These are phyloP conservation scores for Drosophila mojavensis DNA, from an alignment of 1,140 invertebrate species.

Conservation along the genomic window DNA sequence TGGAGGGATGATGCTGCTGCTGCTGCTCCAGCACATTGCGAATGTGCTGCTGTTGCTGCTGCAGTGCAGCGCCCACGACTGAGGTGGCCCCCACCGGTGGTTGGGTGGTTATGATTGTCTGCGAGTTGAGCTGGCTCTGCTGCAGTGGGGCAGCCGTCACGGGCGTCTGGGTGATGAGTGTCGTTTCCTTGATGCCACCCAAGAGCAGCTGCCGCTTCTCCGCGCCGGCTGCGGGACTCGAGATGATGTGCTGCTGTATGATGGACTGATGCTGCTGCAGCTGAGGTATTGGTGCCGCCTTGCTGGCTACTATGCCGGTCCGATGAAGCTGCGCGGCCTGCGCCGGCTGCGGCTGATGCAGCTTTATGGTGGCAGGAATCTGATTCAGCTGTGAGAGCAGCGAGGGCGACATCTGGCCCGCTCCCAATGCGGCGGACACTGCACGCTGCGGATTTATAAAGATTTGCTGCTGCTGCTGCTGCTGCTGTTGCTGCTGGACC, in stretches of 20 bases:
- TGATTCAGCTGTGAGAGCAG: constrained; percentile 77
- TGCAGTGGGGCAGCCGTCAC: constrained; percentile 56
- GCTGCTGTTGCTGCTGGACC: background rate
- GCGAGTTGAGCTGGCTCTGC: constrained; percentile 76
- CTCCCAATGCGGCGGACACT: constrained; percentile 49
- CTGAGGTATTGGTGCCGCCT: constrained; percentile 68
- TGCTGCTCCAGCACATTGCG: constrained; percentile 61
- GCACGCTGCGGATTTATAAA: constrained; percentile 74
- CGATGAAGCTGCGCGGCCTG: constrained; percentile 36
- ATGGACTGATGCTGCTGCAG: constrained; percentile 82
- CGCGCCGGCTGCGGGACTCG: constrained; percentile 50
- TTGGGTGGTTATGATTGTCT: constrained; percentile 79
- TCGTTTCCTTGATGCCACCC: constrained; percentile 74
- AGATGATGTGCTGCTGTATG: constrained; percentile 80
- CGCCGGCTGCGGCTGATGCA: constrained; percentile 67
- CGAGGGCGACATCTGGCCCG: constrained; percentile 76
- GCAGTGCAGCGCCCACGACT: constrained; percentile 20
- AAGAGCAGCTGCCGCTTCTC: constrained; percentile 74
- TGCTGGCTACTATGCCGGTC: constrained; percentile 40
- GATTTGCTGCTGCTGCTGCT: constrained; percentile 56
- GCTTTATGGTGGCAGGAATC: constrained; percentile 80
- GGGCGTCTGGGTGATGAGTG: constrained; percentile 73
- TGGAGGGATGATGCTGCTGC: constrained; percentile 71
- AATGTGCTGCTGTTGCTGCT: constrained; percentile 69
- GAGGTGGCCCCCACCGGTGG: constrained; percentile 13